phyloP scores from a whole-genome alignment of 2,888 invertebrate genomes.

The Pollenia labialis region DNA sequence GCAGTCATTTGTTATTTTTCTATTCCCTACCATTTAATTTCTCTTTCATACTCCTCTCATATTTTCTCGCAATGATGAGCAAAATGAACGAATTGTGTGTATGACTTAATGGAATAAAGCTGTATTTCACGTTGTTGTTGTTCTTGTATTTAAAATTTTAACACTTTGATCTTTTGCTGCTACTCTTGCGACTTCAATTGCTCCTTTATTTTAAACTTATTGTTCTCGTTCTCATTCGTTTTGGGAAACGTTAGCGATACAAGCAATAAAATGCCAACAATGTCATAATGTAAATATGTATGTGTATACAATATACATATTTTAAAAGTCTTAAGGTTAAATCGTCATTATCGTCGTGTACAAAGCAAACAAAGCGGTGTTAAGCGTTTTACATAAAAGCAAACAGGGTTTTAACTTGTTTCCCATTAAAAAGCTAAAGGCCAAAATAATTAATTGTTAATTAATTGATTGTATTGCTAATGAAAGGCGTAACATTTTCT shows the following conservation, averaged over 20 bases:
- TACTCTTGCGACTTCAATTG: not conserved
- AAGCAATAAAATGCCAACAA: not conserved
- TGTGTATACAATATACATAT: not conserved
- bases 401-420: constrained; percentile 24
- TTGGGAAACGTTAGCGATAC: not conserved
- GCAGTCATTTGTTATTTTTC: constrained; percentile 53
- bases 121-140: constrained; percentile 26
- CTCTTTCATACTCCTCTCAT: not conserved
- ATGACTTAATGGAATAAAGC: constrained; percentile 35
- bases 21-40: constrained; percentile 1
- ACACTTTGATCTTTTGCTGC: constrained; percentile 61
- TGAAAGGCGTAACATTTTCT: constrained; percentile 48
- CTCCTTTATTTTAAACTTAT: not conserved
- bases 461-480: constrained; percentile 59
- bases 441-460: constrained; percentile 63
- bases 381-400: constrained; percentile 15
- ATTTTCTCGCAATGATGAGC: constrained; percentile 9
- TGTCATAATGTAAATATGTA: not conserved
- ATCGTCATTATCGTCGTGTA: constrained; percentile 3
- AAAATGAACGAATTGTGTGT: constrained; percentile 4
- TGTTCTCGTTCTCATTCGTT: constrained; percentile 3
- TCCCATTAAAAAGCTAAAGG: constrained; percentile 3
- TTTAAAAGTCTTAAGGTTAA: constrained; percentile 45
- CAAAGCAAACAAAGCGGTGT: constrained; percentile 32
- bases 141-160: constrained; percentile 39